These are phyloP conservation scores for Epinephelus awoara DNA, from an alignment of 2,797 vertebrate species.

Conservation along the genomic window DNA sequence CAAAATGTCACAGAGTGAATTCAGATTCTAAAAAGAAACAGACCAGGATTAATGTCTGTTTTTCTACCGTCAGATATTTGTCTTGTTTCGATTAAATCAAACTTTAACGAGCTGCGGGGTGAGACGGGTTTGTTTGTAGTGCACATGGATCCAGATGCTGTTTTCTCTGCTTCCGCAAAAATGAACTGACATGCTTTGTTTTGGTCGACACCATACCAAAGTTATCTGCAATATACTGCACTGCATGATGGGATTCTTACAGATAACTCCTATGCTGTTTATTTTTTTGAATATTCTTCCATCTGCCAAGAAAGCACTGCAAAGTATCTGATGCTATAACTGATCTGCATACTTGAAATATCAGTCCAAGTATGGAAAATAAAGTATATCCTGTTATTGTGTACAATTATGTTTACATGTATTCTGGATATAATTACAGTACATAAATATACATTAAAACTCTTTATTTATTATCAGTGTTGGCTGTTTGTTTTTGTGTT, in stretches of 20 bases:
- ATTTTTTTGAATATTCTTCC: conserved; percentile 73
- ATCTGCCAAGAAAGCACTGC: conserved; percentile 72
- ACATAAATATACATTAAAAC: conserved; percentile 62
- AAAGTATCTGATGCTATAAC: conserved; percentile 70
- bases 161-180: conserved; percentile 62
- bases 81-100: not conserved
- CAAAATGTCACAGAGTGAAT: too few species aligned
- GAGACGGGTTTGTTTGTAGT: not conserved
- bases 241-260: conserved; percentile 84
- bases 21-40: too few species aligned
- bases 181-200: conserved; percentile 67
- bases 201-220: conserved; percentile 78
- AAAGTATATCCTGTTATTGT: conserved; percentile 55
- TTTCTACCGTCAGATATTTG: too few species aligned
- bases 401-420: conserved; percentile 62
- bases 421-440: conserved; percentile 67
- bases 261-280: conserved; percentile 73
- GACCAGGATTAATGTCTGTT: too few species aligned
- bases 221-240: conserved; percentile 79
- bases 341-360: conserved; percentile 72
- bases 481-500: not conserved
- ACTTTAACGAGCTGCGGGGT: not conserved
- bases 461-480: conserved; percentile 64
- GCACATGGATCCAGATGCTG: conserved; percentile 32
- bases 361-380: conserved; percentile 65